Base-by-base conservation (phyloP, 2,113 vertebrate species). In the Motacilla tschutschensis region DNA sequence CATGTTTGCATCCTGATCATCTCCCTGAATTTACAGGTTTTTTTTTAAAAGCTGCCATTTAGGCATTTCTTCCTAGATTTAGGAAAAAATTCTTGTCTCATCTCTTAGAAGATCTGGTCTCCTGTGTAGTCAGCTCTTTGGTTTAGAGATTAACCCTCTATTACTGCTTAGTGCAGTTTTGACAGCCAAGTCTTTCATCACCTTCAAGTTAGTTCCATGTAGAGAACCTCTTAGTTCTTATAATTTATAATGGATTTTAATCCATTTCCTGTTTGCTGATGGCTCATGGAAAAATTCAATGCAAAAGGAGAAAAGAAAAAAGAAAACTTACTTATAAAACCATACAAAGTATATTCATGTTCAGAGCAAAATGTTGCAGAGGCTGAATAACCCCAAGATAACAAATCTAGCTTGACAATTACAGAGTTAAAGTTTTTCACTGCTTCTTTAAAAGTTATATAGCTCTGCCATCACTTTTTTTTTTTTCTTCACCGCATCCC, bases 401-500 rank as follows among this genome's bases (percentile, higher is more conserved):
- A 54, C 8, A 71, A n/a, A 67, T 58, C 18, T 57, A 58, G 6
- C 12, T 48, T 79, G 35, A 60, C 20, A 77, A 19, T 57, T 71
- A 46, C 1, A 1, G 9, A 33, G 6, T 28, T 50, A 9, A 66
- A 55, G 3, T 24, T 71, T 73, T 79, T 79, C 31, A 46, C 10
- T 22, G 3, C 25, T 79, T 6, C 40, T 59, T 85, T 74, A 31
- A 58, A 69, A 70, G 19, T 10, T 19, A 28, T 28, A 16, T 10
- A 12, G 3, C 18, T 62, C 54, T 70, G 14, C 5, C 41, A 16
- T 18, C 5, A 21, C 13, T 31, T 8, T 31, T n/a, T 25, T 31
- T 29, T 25, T 38, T 31, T 29, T 3, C 1, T 6, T 4, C 4
- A 6, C 3, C 15, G 2, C 25, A 10, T 51, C 3, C 25, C 3